Conservation (phyloP, 2,888 invertebrate species). For the Dilophus febrilis region DNA sequence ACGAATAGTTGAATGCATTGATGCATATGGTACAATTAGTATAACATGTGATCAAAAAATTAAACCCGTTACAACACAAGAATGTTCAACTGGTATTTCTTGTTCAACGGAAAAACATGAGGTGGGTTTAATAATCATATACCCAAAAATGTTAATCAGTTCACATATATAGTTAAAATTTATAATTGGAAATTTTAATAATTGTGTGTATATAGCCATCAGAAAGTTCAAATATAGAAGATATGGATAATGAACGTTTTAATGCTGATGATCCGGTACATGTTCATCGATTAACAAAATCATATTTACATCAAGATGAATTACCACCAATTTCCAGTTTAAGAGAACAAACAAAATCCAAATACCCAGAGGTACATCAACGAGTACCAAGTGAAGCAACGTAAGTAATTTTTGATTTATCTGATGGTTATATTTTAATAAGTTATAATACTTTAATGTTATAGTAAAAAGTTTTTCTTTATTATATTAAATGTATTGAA, state of each 20-base stretch:
- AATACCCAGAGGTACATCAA: constrained; percentile 8
- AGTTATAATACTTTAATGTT: too few relatives aligned
- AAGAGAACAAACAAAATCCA: constrained; percentile 17
- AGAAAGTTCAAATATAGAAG: neutral
- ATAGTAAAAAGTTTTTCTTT: too few relatives aligned
- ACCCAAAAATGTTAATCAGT: too few relatives aligned
- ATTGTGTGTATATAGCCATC: neutral
- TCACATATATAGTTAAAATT: too few relatives aligned
- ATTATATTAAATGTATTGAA: too few relatives aligned
- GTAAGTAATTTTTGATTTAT: constrained; percentile 17
- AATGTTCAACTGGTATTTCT: constrained; percentile 56
- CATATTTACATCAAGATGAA: constrained; percentile 21
- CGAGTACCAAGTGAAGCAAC: constrained; percentile 24
- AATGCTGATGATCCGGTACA: neutral
- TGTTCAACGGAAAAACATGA: constrained; percentile 35
- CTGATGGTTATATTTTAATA: too few relatives aligned
- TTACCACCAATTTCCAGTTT: constrained; percentile 23
- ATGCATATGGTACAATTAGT: constrained; percentile 36
- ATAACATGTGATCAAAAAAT: constrained; percentile 46
- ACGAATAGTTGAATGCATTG: constrained; percentile 65
- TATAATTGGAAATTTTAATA: too few relatives aligned
- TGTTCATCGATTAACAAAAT: constrained; percentile 18
- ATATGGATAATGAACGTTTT: neutral
- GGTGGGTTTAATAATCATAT: too few relatives aligned
- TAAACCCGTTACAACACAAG: constrained; percentile 50